Percentiles rank a stretch among this genome's conserved stretches.
phyloP scores from a whole-genome alignment of 2,113 vertebrate species.

The Chinchilla lanigera region DNA sequence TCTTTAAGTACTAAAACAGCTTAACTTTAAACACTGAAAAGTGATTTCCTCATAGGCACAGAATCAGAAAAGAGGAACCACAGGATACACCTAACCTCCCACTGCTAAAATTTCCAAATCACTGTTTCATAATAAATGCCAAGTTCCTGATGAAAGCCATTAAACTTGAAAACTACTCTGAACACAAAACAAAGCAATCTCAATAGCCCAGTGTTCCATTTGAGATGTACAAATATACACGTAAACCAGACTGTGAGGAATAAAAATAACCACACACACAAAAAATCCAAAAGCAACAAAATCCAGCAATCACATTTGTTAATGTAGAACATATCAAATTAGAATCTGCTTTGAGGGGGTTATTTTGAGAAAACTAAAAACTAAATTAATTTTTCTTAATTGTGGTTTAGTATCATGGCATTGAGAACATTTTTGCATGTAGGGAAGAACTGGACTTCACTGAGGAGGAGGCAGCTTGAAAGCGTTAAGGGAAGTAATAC shows the following conservation, averaged over 20 bases:
- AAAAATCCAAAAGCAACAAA: conserved; percentile 60
- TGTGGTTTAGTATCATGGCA: not conserved
- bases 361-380: conserved; percentile 48
- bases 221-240: conserved; percentile 13
- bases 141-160: conserved; percentile 46
- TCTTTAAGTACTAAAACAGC: conserved; percentile 33
- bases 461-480: not conserved
- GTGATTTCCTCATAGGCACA: not conserved
- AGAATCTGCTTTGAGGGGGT: conserved; percentile 46
- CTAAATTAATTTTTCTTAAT: conserved; percentile 33
- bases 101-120: conserved; percentile 36
- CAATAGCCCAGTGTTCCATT: not conserved
- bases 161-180: conserved; percentile 38
- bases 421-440: not conserved
- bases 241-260: conserved; percentile 39
- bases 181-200: conserved; percentile 38
- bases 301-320: conserved; percentile 26
- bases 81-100: not conserved
- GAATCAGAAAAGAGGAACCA: conserved; percentile 35
- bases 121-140: conserved; percentile 49
- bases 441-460: not conserved
- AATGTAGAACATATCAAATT: not conserved
- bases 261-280: not conserved
- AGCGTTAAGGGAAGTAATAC: not conserved
- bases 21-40: conserved; percentile 23